Base-by-base conservation (phyloP, 2,113 vertebrate genomes). In the Ammodytes dubius region DNA sequence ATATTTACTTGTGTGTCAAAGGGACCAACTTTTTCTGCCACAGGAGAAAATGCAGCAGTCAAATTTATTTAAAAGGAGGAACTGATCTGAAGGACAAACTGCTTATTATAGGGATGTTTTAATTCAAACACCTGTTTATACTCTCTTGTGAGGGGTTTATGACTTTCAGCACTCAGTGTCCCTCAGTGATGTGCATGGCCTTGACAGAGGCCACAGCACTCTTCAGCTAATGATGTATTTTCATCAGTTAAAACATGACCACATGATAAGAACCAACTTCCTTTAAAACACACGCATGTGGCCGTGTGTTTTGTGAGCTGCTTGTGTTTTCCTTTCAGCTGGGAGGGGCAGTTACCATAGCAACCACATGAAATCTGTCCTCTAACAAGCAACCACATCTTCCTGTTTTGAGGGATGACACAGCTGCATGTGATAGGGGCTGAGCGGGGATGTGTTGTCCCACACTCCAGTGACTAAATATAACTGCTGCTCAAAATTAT, bases 391-490 rank as follows among this genome's bases (percentile, higher is more conserved):
- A 2, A 27, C 50, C n/a, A 5, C 61, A 57, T 68, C 87, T 91
- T 93, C 89, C 91, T 88, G 80, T 88, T 94, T 89, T 79, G n/a
- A 67, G 77, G 43, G 76, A 89, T 86, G 82, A 89, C 83, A 70
- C 67, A 74, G 73, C 17, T 9, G 82, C 39, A 74, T 58, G 64
- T 57, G 77, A 74, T 43, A 0, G 50, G 12, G 43, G 35, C 10
- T 4, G 27, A 14, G 72, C n/a, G 35, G 68, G 61, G 17, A 27
- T 63, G 57, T 79, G 72, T 57, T 54, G 70, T 63, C 39, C 19
- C 14, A 10, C 45, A 52, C 58, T 66, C 64, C 56, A 63, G 75
- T 3, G n/a, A 57, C 52, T 70, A 53, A 67, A 43, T 43, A 13
- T 14, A 27, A 56, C 37, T 0, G 4, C 60, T 35, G 43, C 12